A percentile compares a stretch with the other conserved stretches of the same genome.
These are phyloP conservation scores for Xiphophorus birchmanni DNA, from an alignment of 2,797 vertebrate genomes.

Conservation along the genomic window DNA sequence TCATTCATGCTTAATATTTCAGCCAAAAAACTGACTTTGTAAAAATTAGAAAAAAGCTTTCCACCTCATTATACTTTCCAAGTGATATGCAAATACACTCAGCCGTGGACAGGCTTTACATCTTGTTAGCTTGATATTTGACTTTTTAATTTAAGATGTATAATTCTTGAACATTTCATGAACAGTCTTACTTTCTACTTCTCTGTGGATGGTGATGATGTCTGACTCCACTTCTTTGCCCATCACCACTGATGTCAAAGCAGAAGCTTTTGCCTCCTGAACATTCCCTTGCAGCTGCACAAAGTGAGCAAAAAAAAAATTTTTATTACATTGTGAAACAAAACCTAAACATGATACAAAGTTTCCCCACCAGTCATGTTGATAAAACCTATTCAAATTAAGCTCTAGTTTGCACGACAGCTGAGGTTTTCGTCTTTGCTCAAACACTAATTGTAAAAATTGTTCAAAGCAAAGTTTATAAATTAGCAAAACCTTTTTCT, in stretches of 20 bases:
- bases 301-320: conserved; percentile 14
- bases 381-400: too few relatives aligned
- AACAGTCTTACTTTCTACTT: conserved; percentile 80
- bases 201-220: conserved; percentile 74
- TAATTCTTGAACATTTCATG: conserved; percentile 23
- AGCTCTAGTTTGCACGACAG: not conserved
- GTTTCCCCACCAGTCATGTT: too few relatives aligned
- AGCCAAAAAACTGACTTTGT: conserved; percentile 4
- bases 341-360: not conserved
- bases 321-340: not conserved
- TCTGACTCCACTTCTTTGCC: conserved; percentile 82
- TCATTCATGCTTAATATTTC: conserved; percentile 4
- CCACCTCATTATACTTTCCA: conserved; percentile 24
- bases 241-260: conserved; percentile 76
- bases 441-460: not conserved
- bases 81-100: conserved; percentile 2
- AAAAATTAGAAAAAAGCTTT: conserved; percentile 10
- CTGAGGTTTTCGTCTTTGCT: too few relatives aligned
- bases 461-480: not conserved
- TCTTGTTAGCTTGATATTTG: conserved; percentile 37
- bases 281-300: conserved; percentile 76
- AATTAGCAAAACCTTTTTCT: not conserved
- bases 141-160: conserved; percentile 52
- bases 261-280: conserved; percentile 67
- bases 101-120: conserved; percentile 23